Conservation (phyloP, 2,888 invertebrate genomes). For the Stenichneumon culpator region DNA sequence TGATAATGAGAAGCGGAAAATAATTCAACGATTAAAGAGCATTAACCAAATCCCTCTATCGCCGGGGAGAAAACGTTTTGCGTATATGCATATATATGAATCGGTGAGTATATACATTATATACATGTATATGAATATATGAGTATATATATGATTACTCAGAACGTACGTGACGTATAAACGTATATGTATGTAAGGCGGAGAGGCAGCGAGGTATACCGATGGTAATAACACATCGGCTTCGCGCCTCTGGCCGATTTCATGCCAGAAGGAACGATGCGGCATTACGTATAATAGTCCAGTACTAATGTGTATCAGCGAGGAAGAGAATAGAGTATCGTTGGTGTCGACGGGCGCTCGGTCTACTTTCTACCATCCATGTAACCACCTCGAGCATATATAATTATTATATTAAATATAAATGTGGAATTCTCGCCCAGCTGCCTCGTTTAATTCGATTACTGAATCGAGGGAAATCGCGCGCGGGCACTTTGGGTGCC, state of each 20-base stretch:
- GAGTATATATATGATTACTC: not conserved
- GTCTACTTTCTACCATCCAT: conserved; percentile 30
- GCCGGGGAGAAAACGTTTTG: conserved; percentile 12
- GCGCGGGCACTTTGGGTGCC: not conserved
- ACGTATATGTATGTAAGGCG: not conserved
- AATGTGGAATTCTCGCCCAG: conserved; percentile 15
- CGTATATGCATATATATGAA: conserved; percentile 9
- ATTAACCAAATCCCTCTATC: conserved; percentile 8
- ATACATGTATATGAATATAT: no score
- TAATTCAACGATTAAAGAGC: conserved; percentile 17
- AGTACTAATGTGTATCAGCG: conserved; percentile 11
- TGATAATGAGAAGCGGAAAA: conserved; percentile 24
- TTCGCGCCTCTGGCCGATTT: conserved; percentile 15
- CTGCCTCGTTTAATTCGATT: conserved; percentile 27
- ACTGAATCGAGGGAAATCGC: conserved; percentile 19
- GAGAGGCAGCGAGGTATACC: not conserved
- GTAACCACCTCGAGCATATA: conserved; percentile 16
- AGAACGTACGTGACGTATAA: not conserved
- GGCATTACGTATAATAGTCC: conserved; percentile 14
- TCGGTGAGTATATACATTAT: not conserved
- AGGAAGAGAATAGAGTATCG: conserved; percentile 7
- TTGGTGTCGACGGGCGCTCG: conserved; percentile 9
- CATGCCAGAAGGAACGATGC: conserved; percentile 15
- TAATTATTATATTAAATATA: conserved; percentile 40
- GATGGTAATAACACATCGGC: conserved; percentile 13